Evolutionary conservation across 1,140 invertebrate genomes (phyloP), one percentile per base, ranked within the genome.

Genomic region (Heliconius congener): DNA sequence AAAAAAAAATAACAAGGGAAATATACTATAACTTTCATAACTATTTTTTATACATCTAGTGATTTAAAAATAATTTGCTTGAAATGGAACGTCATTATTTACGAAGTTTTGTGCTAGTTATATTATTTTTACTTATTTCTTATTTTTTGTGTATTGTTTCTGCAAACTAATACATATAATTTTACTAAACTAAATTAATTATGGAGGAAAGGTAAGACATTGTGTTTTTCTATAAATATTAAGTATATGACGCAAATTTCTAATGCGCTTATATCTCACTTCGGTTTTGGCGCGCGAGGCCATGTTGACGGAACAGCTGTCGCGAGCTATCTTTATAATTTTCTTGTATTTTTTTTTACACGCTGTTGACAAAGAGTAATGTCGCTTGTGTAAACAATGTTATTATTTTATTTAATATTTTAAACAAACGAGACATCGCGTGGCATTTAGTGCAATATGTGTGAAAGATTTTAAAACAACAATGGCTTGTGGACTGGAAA

Each of bases 281-380:
- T 81, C 79, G 78, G 86, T 92, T 94, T 93, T 93, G 88, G 91
- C 93, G 93, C 91, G 89, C 87, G 90, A 88, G 85, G 91, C 93
- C 91, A 93, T 94, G 81, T 94, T 93, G 91, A 84, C 82, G 76
- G 87, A 94, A 94, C 93, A 94, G 93, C 93, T 94, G 93, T 81
- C 73, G 80, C 80, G 79, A 78, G 82, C 80, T 80, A 78, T 82
- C 81, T 76, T 80, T 87, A 78, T 87, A 83, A 80, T 81, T 84
- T 66, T 16, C 85, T 93, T 88, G 88, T 87, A 84, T 87, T 84
- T 83, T 37, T 34, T 84, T 84, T 86, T 76, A 73, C 55, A 66
- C 57, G 71, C 50, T 79, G 76, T 79, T 86, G 70, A 83, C 73
- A 83, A 86, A 88, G 87, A 92, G 88, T 87, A 85, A 83, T 66